These are phyloP conservation scores for Dione vanillae DNA, from an alignment of 2,888 invertebrate genomes.

Conservation along the genomic window DNA sequence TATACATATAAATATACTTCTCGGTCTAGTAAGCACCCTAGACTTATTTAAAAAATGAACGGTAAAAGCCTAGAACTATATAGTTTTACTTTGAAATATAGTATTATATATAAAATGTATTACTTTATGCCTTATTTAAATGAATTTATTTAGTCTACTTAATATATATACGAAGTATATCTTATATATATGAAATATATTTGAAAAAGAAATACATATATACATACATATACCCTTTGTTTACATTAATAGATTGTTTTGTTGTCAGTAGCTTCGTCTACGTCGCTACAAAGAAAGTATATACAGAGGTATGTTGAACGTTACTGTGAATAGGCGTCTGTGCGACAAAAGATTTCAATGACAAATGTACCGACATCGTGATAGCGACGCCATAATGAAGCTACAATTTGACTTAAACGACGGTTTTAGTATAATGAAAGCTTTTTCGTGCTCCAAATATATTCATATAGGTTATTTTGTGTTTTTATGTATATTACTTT, in stretches of 20 bases:
- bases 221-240: not conserved
- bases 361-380: conserved; percentile 23
- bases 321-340: conserved; percentile 18
- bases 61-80: no score
- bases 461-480: not conserved
- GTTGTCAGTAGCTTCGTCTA: not conserved
- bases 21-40: no score
- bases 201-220: no score
- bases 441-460: not conserved
- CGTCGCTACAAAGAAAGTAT: not conserved
- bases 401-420: conserved; percentile 27
- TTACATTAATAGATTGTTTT: not conserved
- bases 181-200: not conserved
- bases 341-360: conserved; percentile 30
- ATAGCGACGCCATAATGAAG: conserved; percentile 25
- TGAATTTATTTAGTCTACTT: no score
- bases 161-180: no score
- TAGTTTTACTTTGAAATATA: no score
- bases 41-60: no score
- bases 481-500: not conserved
- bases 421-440: conserved; percentile 20
- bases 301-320: not conserved
- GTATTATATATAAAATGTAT: no score
- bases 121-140: no score
- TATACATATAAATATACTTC: no score